These are phyloP conservation scores for Lamprotornis superbus DNA, from an alignment of 2,113 vertebrate genomes.

Conservation along the genomic window DNA sequence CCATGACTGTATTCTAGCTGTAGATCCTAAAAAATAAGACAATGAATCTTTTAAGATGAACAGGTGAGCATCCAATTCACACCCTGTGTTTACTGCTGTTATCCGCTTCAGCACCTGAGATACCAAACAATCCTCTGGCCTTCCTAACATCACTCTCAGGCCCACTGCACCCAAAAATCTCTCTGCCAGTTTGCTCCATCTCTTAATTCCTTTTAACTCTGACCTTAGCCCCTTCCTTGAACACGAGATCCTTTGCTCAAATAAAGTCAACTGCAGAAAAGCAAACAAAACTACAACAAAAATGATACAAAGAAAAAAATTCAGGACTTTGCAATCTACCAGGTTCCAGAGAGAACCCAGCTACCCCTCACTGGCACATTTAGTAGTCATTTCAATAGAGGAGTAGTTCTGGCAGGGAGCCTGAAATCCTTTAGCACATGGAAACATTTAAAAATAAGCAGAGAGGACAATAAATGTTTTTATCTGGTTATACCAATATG, in stretches of 20 bases:
- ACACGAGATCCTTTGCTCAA: background rate
- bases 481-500: background rate
- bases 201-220: background rate
- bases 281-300: background rate
- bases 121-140: background rate
- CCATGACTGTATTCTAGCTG: slow-evolving; percentile 90
- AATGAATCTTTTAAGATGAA: background rate
- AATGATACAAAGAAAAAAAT: background rate
- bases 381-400: background rate
- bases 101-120: background rate
- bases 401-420: background rate
- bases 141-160: background rate
- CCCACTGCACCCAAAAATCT: background rate
- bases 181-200: background rate
- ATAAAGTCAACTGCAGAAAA: background rate
- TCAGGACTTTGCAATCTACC: background rate
- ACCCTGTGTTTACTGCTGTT: background rate
- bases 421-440: background rate
- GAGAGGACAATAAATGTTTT: background rate
- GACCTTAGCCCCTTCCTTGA: background rate
- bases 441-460: background rate
- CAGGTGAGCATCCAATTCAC: background rate
- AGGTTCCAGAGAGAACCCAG: background rate
- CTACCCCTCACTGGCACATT: background rate
- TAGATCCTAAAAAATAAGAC: slow-evolving; percentile 80